These are phyloP conservation scores for Halocaridina rubra DNA, from an alignment of 2,888 invertebrate species.

Conservation along the genomic window DNA sequence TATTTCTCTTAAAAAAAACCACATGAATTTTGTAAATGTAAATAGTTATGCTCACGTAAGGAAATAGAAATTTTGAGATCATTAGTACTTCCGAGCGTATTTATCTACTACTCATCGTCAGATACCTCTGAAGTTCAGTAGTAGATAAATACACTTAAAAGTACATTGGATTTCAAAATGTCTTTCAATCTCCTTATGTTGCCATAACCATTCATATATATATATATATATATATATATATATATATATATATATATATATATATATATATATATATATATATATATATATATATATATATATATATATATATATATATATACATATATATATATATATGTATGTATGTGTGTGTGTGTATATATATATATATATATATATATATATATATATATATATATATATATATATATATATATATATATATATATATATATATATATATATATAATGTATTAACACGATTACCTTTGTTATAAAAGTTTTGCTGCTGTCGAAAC, in stretches of 20 bases:
- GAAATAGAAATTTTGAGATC: background rate
- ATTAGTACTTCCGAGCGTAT: no score
- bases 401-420: background rate
- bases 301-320: no score
- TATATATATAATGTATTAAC: background rate
- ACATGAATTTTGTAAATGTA: no score
- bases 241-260: conserved; percentile 18
- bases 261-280: conserved; percentile 17
- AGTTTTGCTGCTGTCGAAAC: no score
- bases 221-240: conserved; percentile 1
- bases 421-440: background rate
- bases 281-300: background rate
- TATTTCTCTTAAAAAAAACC: no score
- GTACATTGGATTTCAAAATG: no score
- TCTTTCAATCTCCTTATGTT: no score
- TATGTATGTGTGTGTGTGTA: background rate
- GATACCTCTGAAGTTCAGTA: no score
- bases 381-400: background rate
- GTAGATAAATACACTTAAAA: no score
- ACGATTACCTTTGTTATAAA: no score
- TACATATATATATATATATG: background rate
- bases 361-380: background rate
- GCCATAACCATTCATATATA: background rate
- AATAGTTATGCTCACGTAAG: no score
- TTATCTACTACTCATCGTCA: no score